Base-by-base conservation (phyloP, 2,797 vertebrate genomes). In the Sebastes goodei region DNA sequence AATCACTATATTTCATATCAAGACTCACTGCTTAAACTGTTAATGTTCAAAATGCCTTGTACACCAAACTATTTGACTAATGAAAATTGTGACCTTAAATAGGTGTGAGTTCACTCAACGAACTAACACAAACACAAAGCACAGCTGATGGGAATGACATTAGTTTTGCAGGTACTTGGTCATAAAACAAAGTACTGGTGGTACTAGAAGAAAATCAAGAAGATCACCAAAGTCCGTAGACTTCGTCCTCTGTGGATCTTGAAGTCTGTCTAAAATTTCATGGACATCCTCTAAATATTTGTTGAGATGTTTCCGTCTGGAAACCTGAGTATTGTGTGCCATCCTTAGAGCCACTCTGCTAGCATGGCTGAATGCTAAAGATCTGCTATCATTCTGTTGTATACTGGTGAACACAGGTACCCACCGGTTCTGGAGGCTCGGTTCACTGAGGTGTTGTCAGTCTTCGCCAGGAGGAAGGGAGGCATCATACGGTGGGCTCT, bases 401-500 rank as follows among this genome's bases (percentile, higher is more conserved):
- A 11, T 6, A 23, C 21, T 7, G 10, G 6, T 56, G 21, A 74
- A 32, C 15, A 38, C 52, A 56, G 38, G 30, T 27, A 84, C 92
- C 69, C 63, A 95, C 95, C 96, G 60, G 96, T 94, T 92, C 95
- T 94, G 66, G 96, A 94, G 72, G 94, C 91, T n/a, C 96, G 95
- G 79, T 94, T 96, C 0, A 91, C 53, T 49, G 90, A 92, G 73
- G 79, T 68, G 87, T 93, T 93, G 86, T 96, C 95, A 2, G 91
- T 92, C 85, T 96, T 96, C 10, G 97, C 90, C 91, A 94, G 96
- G 9, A 98, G 96, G 90, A 99, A 97, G 77, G 98, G 96, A 6
- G 97, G 94, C 91, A 97, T 96, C 95, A 97, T 96, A 0, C 97
- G 96, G 57, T 97, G 95, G 84, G 95, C 93, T 94, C 96, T 97